Base-by-base conservation (phyloP, 2,888 invertebrate species). In the Patella pellucida region DNA sequence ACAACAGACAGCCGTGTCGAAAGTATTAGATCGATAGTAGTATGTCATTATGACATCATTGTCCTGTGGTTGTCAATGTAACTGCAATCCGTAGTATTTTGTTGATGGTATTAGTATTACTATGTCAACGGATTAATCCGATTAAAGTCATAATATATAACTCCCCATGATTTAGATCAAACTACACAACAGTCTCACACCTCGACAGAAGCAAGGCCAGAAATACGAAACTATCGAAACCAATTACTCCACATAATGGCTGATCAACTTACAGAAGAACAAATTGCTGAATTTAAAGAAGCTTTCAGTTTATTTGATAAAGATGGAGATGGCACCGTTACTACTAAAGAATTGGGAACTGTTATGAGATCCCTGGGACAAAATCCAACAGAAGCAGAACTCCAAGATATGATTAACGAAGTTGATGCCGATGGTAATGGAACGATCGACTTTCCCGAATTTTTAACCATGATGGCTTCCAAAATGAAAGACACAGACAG, bases 341-440 rank as follows among this genome's bases (percentile, higher is more conserved):
- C 98, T 91, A 98, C 98, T 92, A 98, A 98, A 94, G 98, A 99
- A 93, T 94, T 99, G 94, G 98, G 98, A 90, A 98, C 98, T 91
- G 98, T 98, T 88, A 98, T 98, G 97, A 93, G 97, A 92, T 98
- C 98, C 86, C 94, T 99, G 92, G 98, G 98, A 90, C 98, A 98
- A 93, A 99, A 98, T 93, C 98, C 98, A 92, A 98, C 98, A 92
- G 98, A 99, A 93, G 98, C 98, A 79, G 98, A 99, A 93, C 94
- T 99, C 85, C 98, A 98, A 93, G 98, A 99, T 92, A 98, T 99
- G 98, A 99, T 99, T 94, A 99, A 99, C 93, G 98, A 99, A 94
- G 98, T 99, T 89, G 98, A 99, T 93, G 97, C 96, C 88, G 97
- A 97, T 83, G 92, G 93, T 92, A 98, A 98, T 93, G 98, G 98